Evolutionary conservation across 2,113 vertebrate species (phyloP), one percentile per base, ranked within the genome.

Genomic region (Rhipidura dahli): DNA sequence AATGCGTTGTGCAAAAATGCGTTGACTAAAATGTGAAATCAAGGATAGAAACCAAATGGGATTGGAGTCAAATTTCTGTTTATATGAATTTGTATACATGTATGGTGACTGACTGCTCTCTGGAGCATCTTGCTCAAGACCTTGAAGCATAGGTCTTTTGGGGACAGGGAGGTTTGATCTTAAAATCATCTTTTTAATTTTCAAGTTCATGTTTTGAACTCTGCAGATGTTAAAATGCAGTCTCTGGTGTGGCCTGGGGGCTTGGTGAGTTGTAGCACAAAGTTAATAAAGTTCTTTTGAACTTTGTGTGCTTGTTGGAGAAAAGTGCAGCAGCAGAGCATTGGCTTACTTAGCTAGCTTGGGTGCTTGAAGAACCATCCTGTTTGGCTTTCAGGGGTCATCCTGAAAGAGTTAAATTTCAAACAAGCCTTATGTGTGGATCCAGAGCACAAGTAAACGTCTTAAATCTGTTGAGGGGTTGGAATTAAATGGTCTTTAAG

Each of bases 111-210:
- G 22, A 26, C 39, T 56, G 21, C 11, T 59, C 14, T 80, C 7
- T 73, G 54, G 10, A 73, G 7, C 20, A 72, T 31, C 50, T 69
- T 64, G 7, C 9, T 56, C 35, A 53, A 49, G 44, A 89, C 10
- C 4, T 53, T 47, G 20, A 64, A 56, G 28, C 12, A 15, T 7
- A 26, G 17, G 4, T 57, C n/a, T 70, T 83, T 9, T 8, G 24
- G 9, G 17, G 2, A 3, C 2, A 42, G 3, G 16, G 3, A 64
- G 7, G 1, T 1, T 82, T 53, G 5, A 26, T 75, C 9, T 64
- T 73, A 33, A 59, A 11, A 35, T 60, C 16, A 87, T 5, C 11
- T 69, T 69, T 35, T 77, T 24, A 51, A 39, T 72, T 72, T 83
- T 69, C 14, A 19, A 6, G 23, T 11, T 40, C 5, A 2, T 63